Percentiles rank a stretch among this genome's conserved stretches.
Evolutionary conservation across 2,888 invertebrate genomes (phyloP).

Genomic region (Tolmerus cingulatus): DNA sequence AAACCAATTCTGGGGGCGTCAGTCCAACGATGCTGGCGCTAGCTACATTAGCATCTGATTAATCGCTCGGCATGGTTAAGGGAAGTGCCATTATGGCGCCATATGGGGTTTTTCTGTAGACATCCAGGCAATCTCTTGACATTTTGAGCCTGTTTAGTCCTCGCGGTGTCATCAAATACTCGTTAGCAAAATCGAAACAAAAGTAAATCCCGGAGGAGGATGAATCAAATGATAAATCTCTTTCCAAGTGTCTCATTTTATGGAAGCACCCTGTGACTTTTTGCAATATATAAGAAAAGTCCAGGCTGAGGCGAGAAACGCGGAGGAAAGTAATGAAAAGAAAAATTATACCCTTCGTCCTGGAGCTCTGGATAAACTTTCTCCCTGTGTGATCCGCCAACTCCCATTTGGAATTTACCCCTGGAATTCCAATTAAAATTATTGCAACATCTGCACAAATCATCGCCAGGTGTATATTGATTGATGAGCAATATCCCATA

Average conservation of each 20-base stretch:
- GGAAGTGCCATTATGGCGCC: constrained; percentile 38
- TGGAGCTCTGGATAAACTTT: not conserved
- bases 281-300: not conserved
- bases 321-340: not conserved
- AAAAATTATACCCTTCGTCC: constrained; percentile 14
- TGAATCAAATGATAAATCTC: constrained; percentile 43
- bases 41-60: constrained; percentile 46
- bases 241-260: constrained; percentile 41
- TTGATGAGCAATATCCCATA: constrained; percentile 3
- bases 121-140: constrained; percentile 25
- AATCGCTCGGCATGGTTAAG: constrained; percentile 29
- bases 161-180: constrained; percentile 44
- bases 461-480: constrained; percentile 34
- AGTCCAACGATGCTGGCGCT: not conserved
- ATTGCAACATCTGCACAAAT: constrained; percentile 37
- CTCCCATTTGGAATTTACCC: not conserved
- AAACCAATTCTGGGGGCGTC: constrained; percentile 39
- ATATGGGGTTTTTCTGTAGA: constrained; percentile 37
- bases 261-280: not conserved
- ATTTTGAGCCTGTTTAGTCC: constrained; percentile 38
- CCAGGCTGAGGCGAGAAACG: not conserved
- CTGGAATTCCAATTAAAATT: constrained; percentile 29
- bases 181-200: constrained; percentile 44
- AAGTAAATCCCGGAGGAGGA: constrained; percentile 30
- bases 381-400: not conserved